Evolutionary conservation across 2,888 invertebrate species (phyloP).

Genomic region (Encarsia formosa): DNA sequence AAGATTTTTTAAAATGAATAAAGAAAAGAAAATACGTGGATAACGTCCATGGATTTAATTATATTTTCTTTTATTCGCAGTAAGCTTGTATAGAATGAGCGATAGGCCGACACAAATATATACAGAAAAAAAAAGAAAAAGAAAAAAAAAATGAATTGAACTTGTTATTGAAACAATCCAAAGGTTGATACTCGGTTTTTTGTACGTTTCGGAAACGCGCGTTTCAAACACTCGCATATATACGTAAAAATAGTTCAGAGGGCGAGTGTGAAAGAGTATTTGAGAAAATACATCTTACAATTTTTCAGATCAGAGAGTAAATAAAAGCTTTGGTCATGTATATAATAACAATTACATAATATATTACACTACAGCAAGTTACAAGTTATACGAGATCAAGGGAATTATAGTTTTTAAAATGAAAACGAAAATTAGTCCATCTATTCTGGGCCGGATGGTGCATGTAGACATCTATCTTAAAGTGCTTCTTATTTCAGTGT

Average conservation of each 20-base stretch:
- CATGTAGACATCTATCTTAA: constrained; percentile 52
- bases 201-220: constrained; percentile 38
- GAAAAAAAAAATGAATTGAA: too few relatives aligned
- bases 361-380: constrained; percentile 40
- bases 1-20: too few relatives aligned
- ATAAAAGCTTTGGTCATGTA: too few relatives aligned
- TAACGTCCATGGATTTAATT: too few relatives aligned
- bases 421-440: constrained; percentile 41
- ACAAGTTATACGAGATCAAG: constrained; percentile 38
- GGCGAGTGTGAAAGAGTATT: constrained; percentile 27
- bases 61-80: too few relatives aligned
- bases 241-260: constrained; percentile 40
- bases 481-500: constrained; percentile 53
- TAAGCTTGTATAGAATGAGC: too few relatives aligned
- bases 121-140: too few relatives aligned
- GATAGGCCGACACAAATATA: too few relatives aligned
- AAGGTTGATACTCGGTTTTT: constrained; percentile 38
- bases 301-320: constrained; percentile 39
- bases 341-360: constrained; percentile 32
- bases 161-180: constrained; percentile 31
- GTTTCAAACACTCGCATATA: constrained; percentile 41
- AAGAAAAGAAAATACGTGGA: too few relatives aligned
- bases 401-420: constrained; percentile 25
- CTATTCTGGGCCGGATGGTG: constrained; percentile 45
- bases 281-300: constrained; percentile 24